Conservation (phyloP, 2,797 vertebrate genomes). For the Ibycter americanus region DNA sequence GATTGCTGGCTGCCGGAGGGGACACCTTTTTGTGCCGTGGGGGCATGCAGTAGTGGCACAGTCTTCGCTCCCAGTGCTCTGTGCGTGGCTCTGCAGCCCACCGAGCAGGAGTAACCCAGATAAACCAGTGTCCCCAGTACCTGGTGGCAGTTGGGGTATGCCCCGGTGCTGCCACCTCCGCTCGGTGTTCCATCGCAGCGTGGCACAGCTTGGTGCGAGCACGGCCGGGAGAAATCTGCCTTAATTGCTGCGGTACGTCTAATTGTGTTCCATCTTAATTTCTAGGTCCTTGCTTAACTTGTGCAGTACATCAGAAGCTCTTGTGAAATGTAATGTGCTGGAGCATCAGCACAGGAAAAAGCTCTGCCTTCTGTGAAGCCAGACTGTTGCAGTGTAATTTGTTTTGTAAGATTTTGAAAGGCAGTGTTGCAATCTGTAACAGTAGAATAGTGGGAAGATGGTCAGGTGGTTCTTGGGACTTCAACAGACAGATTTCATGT, state of each 20-base stretch:
- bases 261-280: neutral
- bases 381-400: slow-evolving; percentile 59
- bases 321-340: slow-evolving; percentile 50
- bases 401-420: slow-evolving; percentile 65
- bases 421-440: slow-evolving; percentile 70
- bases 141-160: neutral
- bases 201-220: neutral
- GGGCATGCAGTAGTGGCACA: accelerated
- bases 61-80: accelerated
- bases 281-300: slow-evolving; percentile 36
- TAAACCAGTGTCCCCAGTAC: neutral
- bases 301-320: slow-evolving; percentile 15
- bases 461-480: slow-evolving; percentile 76
- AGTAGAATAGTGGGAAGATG: slow-evolving; percentile 68
- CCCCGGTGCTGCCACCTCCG: neutral
- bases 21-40: accelerated
- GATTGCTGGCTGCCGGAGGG: neutral
- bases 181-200: neutral
- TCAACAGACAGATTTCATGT: slow-evolving; percentile 75
- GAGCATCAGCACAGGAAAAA: slow-evolving; percentile 26
- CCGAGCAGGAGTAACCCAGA: neutral
- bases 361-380: slow-evolving; percentile 49
- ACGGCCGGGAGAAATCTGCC: neutral
- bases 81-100: neutral
- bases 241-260: accelerated